A percentile compares a stretch with the other conserved stretches of the same genome.
Evolutionary conservation across 2,888 invertebrate species (phyloP).

Genomic region (Callinectes sapidus): DNA sequence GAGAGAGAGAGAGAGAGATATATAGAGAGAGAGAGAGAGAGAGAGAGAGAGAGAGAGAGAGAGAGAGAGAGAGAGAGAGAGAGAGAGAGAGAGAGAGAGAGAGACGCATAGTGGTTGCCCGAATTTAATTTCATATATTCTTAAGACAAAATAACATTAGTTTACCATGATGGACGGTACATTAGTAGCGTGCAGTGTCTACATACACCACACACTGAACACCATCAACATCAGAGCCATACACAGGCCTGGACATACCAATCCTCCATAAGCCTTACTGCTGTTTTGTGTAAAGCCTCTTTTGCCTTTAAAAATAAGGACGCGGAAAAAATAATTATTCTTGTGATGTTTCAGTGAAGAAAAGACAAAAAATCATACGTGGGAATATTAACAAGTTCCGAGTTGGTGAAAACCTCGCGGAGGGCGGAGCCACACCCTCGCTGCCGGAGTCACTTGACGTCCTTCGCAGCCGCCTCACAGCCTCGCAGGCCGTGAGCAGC

Average conservation of each 20-base stretch:
- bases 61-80: neutral
- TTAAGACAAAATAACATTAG: neutral
- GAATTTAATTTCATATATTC: neutral
- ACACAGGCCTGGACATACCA: neutral
- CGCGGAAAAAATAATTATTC: neutral
- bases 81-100: no score
- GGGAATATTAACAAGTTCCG: conserved; percentile 3
- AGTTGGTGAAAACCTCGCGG: conserved; percentile 3
- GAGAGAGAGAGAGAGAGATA: no score
- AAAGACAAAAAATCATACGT: neutral
- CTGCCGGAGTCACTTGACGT: conserved; percentile 5
- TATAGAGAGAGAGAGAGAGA: no score
- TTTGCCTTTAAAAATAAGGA: neutral
- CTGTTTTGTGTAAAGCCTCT: neutral
- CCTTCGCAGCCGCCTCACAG: neutral
- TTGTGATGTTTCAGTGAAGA: neutral
- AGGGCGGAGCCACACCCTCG: conserved; percentile 6
- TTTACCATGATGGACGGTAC: neutral
- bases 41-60: neutral
- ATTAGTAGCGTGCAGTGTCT: neutral
- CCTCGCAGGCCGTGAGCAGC: neutral
- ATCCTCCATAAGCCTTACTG: neutral
- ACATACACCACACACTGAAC: neutral
- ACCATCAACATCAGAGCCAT: neutral
- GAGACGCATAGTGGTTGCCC: neutral